phyloP scores from a whole-genome alignment of 2,797 vertebrate species.

The Alcedo quadribrachys region DNA sequence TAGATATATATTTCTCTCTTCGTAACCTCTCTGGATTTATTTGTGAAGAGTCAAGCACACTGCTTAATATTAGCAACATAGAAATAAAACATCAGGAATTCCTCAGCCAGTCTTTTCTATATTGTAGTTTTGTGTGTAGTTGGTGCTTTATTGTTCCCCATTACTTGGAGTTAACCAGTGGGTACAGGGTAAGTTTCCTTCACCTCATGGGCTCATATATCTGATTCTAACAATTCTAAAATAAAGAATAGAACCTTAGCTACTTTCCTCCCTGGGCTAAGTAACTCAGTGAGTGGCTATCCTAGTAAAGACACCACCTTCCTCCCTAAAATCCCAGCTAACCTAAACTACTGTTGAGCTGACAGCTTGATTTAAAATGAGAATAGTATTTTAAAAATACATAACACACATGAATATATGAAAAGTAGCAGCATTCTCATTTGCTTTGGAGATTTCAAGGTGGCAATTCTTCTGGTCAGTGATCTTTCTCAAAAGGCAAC shows the following conservation, averaged over 20 bases:
- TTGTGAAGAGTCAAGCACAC: neutral
- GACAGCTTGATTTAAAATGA: neutral
- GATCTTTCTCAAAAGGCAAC: neutral
- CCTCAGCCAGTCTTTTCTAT: neutral
- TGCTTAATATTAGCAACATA: neutral
- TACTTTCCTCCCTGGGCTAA: neutral
- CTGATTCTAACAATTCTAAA: neutral
- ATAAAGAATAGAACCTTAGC: neutral
- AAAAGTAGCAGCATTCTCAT: neutral
- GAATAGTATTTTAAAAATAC: no score
- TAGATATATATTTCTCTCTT: neutral
- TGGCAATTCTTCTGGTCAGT: neutral
- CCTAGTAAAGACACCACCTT: neutral
- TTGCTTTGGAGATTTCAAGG: neutral
- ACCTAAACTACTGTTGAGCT: neutral
- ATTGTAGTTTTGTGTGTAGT: neutral
- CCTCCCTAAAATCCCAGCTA: neutral
- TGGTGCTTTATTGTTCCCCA: neutral
- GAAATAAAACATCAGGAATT: neutral
- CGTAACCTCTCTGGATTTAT: neutral
- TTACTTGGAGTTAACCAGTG: neutral
- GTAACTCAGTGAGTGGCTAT: neutral
- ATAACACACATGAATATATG: neutral
- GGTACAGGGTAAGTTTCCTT: neutral
- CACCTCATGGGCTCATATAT: neutral